phyloP scores from a whole-genome alignment of 2,113 vertebrate species.

The Petrocephalus zakoni region DNA sequence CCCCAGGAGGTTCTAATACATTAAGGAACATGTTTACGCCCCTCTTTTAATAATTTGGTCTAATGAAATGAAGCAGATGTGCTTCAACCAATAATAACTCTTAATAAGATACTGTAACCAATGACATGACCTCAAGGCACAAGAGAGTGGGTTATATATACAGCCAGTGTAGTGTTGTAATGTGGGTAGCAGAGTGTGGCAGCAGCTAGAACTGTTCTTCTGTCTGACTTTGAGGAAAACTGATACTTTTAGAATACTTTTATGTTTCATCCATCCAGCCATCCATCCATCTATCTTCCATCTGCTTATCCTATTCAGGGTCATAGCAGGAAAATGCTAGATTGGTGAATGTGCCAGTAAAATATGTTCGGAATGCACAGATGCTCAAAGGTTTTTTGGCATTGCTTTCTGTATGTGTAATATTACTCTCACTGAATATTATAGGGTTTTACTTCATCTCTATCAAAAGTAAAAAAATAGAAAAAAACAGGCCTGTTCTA shows the following conservation, averaged over 20 bases:
- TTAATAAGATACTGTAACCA: background rate
- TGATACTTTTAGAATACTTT: background rate
- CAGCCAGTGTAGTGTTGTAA: background rate
- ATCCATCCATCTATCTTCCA: background rate
- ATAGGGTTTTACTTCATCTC: background rate
- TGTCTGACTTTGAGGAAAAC: background rate
- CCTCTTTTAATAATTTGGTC: slow-evolving; percentile 6
- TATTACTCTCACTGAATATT: background rate
- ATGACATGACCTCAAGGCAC: background rate
- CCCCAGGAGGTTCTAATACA: slow-evolving; percentile 12
- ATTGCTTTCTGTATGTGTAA: background rate
- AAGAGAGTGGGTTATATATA: background rate
- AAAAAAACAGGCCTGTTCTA: background rate
- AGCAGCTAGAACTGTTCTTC: background rate
- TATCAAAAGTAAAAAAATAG: background rate
- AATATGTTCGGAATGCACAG: background rate
- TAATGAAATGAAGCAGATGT: slow-evolving; percentile 1
- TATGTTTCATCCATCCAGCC: background rate
- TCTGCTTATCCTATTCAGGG: background rate
- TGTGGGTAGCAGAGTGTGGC: background rate
- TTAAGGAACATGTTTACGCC: slow-evolving; percentile 9
- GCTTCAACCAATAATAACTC: background rate
- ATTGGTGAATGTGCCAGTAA: background rate
- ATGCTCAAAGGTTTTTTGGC: background rate
- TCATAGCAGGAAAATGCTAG: background rate